Evolutionary conservation across 2,888 invertebrate genomes (phyloP).

Genomic region (Macrophya alboannulata): DNA sequence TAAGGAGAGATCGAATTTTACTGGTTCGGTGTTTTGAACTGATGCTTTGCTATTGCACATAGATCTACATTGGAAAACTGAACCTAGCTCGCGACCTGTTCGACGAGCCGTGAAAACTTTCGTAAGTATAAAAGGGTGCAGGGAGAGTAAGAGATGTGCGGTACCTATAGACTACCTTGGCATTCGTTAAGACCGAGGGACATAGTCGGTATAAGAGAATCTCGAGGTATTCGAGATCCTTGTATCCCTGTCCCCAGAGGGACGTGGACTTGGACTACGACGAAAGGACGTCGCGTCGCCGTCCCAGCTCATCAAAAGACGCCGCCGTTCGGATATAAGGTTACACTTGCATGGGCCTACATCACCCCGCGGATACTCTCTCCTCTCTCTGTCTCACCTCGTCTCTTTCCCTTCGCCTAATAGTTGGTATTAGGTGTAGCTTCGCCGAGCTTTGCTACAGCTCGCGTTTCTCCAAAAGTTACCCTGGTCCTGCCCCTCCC

Average conservation of each 20-base stretch:
- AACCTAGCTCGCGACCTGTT: not conserved
- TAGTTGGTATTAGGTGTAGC: conserved; percentile 69
- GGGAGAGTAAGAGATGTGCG: not conserved
- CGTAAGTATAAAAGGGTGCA: not conserved
- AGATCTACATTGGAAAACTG: not conserved
- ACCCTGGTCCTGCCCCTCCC: conserved; percentile 17
- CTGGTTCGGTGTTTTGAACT: not conserved
- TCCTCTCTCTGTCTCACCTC: not conserved
- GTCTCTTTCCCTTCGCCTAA: conserved; percentile 64
- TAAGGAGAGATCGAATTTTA: not conserved
- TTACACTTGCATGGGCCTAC: conserved; percentile 71
- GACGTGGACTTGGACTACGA: conserved; percentile 74
- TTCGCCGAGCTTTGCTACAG: conserved; percentile 53
- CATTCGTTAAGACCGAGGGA: conserved; percentile 31
- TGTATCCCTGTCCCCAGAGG: conserved; percentile 77
- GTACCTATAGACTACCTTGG: not conserved
- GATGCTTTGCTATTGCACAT: not conserved
- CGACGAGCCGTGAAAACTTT: conserved; percentile 16
- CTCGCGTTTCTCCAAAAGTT: conserved; percentile 62
- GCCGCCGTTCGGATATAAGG: conserved; percentile 76
- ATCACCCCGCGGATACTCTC: conserved; percentile 33
- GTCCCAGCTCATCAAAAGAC: conserved; percentile 74
- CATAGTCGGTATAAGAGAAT: conserved; percentile 66
- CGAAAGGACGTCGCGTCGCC: conserved; percentile 74
- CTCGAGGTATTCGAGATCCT: conserved; percentile 78